Base-by-base conservation (phyloP, 2,797 vertebrate species). In the Sarcophilus harrisii region DNA sequence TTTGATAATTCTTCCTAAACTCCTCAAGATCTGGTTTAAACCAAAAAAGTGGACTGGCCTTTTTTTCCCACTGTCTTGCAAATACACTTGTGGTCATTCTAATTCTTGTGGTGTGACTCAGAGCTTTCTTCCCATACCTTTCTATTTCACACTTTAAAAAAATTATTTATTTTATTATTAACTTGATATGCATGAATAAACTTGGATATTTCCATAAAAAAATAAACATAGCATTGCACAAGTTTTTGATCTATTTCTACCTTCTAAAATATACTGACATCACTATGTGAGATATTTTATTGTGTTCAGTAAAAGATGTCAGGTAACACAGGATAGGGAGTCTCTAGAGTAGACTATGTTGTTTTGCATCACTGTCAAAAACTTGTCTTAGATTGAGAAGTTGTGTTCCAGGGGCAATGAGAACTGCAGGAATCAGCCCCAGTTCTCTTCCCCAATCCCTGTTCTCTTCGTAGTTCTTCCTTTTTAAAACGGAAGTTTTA, bases 301-400 rank as follows among this genome's bases (percentile, higher is more conserved):
- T n/a, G 27, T 91, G 90, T 38, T 66, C 45, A 94, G 49, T 28
- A 90, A 91, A 95, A 45, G 27, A 16, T 92, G 94, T 96, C 8
- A 10, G 52, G 29, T 94, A 62, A 90, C 52, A 16, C 10, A 49
- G 58, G 6, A 89, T 57, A 90, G 49, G 30, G 13, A 59, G 18
- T 96, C 5, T 13, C 5, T n/a, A 11, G 28, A 59, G 8, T 24
- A 91, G n/a, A 18, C 52, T 87, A 49, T 21, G 28, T 49, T 92
- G 18, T 94, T 96, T 95, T 87, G 12, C 21, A 38, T 91, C 12
- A 54, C 4, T 89, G 38, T 11, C 59, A 29, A 93, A 91, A 58
- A 10, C 58, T n/a, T 49, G n/a, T 0, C n/a, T 38, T 73, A 38
- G 66, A 38, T 13, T 73, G 16, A 93, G n/a, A 57, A 59, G 12